phyloP scores from a whole-genome alignment of 2,113 vertebrate species.

The Percina caprodes region DNA sequence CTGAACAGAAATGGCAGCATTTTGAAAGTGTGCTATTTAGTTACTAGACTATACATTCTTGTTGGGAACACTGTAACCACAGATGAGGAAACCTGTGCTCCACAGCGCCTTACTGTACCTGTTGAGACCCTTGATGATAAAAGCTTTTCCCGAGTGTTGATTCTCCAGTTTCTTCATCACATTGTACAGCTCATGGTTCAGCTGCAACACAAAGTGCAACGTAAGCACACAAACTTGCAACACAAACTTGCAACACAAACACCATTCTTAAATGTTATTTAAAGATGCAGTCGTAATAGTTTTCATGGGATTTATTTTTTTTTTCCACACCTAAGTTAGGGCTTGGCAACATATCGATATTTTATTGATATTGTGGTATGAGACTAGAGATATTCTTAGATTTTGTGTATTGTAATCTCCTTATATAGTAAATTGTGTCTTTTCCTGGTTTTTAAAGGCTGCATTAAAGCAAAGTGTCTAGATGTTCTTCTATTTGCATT shows the following conservation, averaged over 20 bases:
- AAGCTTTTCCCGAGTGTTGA: conserved; percentile 92
- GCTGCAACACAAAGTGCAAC: conserved; percentile 54
- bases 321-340: too few species aligned
- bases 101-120: conserved; percentile 51
- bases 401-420: too few species aligned
- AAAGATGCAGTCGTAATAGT: neutral
- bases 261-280: too few species aligned
- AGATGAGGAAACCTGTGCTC: neutral
- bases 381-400: too few species aligned
- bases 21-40: neutral
- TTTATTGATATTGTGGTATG: too few species aligned
- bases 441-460: too few species aligned
- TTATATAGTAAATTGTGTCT: too few species aligned
- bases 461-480: too few species aligned
- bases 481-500: too few species aligned
- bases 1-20: neutral
- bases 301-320: neutral
- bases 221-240: neutral
- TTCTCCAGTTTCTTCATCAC: conserved; percentile 93
- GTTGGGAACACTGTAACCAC: neutral
- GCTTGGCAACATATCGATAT: too few species aligned
- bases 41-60: neutral
- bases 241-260: neutral
- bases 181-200: conserved; percentile 90
- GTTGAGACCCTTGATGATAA: conserved; percentile 91